Evolutionary conservation across 2,797 vertebrate species (phyloP).

Genomic region (Catostomus latipinnis): DNA sequence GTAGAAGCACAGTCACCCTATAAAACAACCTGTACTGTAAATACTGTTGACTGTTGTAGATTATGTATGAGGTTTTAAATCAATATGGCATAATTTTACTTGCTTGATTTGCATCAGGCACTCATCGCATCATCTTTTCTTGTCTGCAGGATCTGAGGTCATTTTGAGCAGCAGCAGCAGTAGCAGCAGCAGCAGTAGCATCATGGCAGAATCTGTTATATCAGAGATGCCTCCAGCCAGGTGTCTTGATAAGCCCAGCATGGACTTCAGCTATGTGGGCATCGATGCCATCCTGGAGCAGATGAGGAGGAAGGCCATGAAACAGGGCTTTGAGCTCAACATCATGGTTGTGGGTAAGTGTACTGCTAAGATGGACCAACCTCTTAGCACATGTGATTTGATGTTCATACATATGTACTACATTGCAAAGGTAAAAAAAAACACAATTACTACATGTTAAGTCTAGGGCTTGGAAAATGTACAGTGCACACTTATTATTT

Average conservation of each 20-base stretch:
- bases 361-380: neutral
- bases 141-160: constrained; percentile 72
- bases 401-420: neutral
- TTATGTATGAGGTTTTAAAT: neutral
- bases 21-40: neutral
- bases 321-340: constrained; percentile 97
- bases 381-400: neutral
- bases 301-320: constrained; percentile 98
- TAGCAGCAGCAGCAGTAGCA: constrained; percentile 67
- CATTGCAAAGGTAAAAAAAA: no score
- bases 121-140: constrained; percentile 20
- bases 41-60: neutral
- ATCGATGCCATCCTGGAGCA: constrained; percentile 98
- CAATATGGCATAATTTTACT: neutral
- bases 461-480: no score
- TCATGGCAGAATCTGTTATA: constrained; percentile 85
- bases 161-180: constrained; percentile 73
- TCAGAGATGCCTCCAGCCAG: constrained; percentile 64
- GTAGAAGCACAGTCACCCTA: neutral
- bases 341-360: constrained; percentile 98
- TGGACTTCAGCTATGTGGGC: constrained; percentile 94
- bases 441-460: no score
- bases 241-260: constrained; percentile 80
- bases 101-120: no score
- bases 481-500: no score